These are phyloP conservation scores for Gadopsis bispinosus DNA, from an alignment of 2,797 vertebrate species.

Conservation along the genomic window DNA sequence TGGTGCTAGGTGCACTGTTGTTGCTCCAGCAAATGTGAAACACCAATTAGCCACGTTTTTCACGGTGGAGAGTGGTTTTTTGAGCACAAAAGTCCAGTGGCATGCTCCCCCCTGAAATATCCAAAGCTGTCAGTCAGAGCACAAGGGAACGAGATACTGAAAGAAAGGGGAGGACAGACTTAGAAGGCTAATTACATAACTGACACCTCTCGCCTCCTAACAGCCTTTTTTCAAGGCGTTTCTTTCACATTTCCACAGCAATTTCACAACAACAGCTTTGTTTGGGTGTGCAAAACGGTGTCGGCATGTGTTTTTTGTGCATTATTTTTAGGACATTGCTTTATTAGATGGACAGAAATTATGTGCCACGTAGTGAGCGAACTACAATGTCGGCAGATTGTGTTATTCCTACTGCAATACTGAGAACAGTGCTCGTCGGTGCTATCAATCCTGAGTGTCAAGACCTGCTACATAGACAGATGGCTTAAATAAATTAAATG, in stretches of 20 bases:
- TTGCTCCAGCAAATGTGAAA: constrained; percentile 52
- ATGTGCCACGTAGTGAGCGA: neutral
- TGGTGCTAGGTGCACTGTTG: constrained; percentile 29
- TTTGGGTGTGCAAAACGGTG: constrained; percentile 3
- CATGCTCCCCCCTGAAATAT: constrained; percentile 34
- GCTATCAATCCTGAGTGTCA: constrained; percentile 17
- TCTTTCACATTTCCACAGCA: constrained; percentile 17
- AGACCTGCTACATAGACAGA: constrained; percentile 18
- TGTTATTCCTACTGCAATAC: constrained; percentile 5
- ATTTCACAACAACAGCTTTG: constrained; percentile 35
- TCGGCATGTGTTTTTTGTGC: constrained; percentile 10
- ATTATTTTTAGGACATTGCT: constrained; percentile 1
- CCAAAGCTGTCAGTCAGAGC: constrained; percentile 67
- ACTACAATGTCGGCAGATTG: constrained; percentile 10
- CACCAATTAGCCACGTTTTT: constrained; percentile 69
- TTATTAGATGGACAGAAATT: constrained; percentile 6
- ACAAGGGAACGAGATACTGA: constrained; percentile 47
- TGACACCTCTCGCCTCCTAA: constrained; percentile 55
- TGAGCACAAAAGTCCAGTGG: constrained; percentile 43
- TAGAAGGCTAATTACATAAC: constrained; percentile 66
- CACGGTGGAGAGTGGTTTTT: constrained; percentile 26
- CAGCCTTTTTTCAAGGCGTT: constrained; percentile 15
- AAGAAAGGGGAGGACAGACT: constrained; percentile 51
- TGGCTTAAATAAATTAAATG: constrained; percentile 49
- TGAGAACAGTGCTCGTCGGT: constrained; percentile 9